Conservation (phyloP, 2,797 vertebrate species). For the Lophius americanus region DNA sequence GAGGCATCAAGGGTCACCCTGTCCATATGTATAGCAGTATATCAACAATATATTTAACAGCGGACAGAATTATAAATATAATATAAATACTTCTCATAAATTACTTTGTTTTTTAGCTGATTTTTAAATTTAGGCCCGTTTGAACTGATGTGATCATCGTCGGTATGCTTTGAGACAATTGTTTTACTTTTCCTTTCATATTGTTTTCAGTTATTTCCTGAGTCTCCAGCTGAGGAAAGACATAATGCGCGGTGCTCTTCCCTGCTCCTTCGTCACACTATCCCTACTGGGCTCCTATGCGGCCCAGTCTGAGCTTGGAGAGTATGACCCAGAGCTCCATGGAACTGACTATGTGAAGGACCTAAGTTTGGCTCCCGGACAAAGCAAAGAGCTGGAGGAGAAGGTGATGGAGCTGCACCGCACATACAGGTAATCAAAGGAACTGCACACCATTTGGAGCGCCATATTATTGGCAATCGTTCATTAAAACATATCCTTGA, state of each 20-base stretch:
- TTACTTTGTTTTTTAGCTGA: too few relatives aligned
- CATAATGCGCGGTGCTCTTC: constrained; percentile 88
- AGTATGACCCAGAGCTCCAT: constrained; percentile 92
- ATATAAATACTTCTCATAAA: too few relatives aligned
- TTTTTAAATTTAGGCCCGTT: too few relatives aligned
- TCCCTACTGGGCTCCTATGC: constrained; percentile 94
- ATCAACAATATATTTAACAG: too few relatives aligned
- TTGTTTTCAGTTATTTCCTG: constrained; percentile 87
- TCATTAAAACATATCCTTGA: background rate
- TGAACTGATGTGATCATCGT: too few relatives aligned
- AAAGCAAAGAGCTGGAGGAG: constrained; percentile 93
- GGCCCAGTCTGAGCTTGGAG: constrained; percentile 94
- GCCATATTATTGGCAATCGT: background rate
- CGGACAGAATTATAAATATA: too few relatives aligned
- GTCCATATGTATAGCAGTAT: too few relatives aligned
- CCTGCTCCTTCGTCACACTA: constrained; percentile 94
- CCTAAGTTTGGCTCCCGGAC: constrained; percentile 90
- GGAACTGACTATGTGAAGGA: constrained; percentile 87
- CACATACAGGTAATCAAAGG: constrained; percentile 86
- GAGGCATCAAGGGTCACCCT: too few relatives aligned
- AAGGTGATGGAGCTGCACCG: constrained; percentile 95
- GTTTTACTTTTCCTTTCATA: background rate
- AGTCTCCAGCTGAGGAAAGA: constrained; percentile 96
- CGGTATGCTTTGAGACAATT: too few relatives aligned
- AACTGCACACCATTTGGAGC: background rate